phyloP scores from a whole-genome alignment of 2,888 invertebrate species.

The Stenolophus ochropezus region DNA sequence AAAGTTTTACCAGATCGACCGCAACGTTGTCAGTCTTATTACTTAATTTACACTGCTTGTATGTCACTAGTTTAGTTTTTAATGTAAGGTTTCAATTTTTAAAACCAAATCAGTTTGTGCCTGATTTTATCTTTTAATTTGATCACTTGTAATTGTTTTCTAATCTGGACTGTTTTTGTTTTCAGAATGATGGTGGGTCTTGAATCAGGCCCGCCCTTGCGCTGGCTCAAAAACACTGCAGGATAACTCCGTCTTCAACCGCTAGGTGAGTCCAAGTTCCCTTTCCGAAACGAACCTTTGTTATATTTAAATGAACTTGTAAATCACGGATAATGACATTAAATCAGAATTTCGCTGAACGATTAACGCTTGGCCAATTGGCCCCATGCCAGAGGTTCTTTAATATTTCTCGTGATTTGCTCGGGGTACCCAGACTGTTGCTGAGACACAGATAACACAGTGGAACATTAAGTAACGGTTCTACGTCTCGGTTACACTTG shows the following conservation, averaged over 20 bases:
- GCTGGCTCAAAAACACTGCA: slow-evolving; percentile 70
- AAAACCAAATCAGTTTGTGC: no score
- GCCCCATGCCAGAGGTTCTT: slow-evolving; percentile 6
- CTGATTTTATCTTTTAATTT: not conserved
- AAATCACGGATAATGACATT: slow-evolving; percentile 42
- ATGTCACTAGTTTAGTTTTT: no score
- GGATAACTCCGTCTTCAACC: slow-evolving; percentile 66
- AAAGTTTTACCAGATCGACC: no score
- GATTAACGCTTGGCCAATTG: slow-evolving; percentile 17
- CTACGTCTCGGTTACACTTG: not conserved
- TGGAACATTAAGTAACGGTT: not conserved
- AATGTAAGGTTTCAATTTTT: no score
- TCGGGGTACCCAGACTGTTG: not conserved
- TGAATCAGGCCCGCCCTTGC: slow-evolving; percentile 68
- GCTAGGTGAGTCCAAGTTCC: slow-evolving; percentile 60
- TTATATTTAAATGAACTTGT: slow-evolving; percentile 41
- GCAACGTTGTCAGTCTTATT: no score
- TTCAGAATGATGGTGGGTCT: slow-evolving; percentile 69
- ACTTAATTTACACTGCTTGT: no score
- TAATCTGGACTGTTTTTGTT: slow-evolving; percentile 61
- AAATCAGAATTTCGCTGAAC: slow-evolving; percentile 40
- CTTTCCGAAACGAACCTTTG: not conserved
- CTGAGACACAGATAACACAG: not conserved
- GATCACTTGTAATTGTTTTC: not conserved
- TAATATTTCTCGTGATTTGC: not conserved